Evolutionary conservation across 1,140 invertebrate genomes (phyloP).

Genomic region (Tetraneura akinire): DNA sequence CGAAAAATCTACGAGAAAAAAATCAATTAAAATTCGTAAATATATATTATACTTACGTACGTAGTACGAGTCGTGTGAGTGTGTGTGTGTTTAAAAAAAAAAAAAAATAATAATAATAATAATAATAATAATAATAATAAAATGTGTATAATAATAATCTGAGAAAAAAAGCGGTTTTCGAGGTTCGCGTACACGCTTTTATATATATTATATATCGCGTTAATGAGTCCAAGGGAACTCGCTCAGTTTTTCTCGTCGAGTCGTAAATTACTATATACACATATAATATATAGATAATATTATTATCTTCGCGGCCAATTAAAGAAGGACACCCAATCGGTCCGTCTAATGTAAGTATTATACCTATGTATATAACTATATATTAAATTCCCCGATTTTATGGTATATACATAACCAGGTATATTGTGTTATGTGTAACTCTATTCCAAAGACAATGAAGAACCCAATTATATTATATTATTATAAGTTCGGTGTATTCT

Average conservation of each 20-base stretch:
- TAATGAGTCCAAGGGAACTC: constrained; percentile 36
- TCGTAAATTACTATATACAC: constrained; percentile 10
- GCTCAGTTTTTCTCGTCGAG: neutral
- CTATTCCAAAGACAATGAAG: too few relatives aligned
- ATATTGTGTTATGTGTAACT: too few relatives aligned
- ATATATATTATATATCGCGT: neutral
- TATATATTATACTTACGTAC: too few relatives aligned
- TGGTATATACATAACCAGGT: too few relatives aligned
- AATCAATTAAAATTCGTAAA: constrained; percentile 35
- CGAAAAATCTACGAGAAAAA: neutral
- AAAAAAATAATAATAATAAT: too few relatives aligned
- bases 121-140: too few relatives aligned
- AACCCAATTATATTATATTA: too few relatives aligned
- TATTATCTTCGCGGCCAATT: neutral
- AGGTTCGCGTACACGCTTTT: neutral
- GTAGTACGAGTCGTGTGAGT: neutral
- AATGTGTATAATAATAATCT: neutral
- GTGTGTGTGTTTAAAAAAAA: neutral
- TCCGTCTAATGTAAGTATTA: neutral
- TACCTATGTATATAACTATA: neutral
- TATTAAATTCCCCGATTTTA: neutral
- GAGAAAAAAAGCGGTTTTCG: constrained; percentile 37
- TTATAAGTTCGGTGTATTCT: too few relatives aligned
- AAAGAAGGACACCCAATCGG: neutral
- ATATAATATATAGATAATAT: neutral